Evolutionary conservation across 1,140 invertebrate genomes (phyloP).

Genomic region (Ridgeia piscesae): DNA sequence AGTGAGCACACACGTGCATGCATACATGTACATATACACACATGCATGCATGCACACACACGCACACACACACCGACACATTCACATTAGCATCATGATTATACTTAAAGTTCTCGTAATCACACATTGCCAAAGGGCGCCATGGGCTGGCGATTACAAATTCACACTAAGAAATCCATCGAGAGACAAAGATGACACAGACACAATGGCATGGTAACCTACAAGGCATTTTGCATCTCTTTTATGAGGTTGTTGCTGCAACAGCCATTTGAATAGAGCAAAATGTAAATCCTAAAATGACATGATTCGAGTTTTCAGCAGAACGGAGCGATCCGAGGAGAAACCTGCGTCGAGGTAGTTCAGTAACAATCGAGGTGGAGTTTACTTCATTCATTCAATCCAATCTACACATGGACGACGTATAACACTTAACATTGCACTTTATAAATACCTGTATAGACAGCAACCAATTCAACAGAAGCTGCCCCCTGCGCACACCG

Average conservation of each 20-base stretch:
- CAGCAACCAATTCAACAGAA: neutral
- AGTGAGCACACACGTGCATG: neutral
- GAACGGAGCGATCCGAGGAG: neutral
- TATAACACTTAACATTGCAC: conserved; percentile 6
- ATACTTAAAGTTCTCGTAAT: neutral
- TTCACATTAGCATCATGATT: neutral
- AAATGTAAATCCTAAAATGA: neutral
- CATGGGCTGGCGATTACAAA: neutral
- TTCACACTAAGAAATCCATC: neutral
- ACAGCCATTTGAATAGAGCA: neutral
- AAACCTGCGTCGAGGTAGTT: neutral
- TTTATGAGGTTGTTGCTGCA: neutral
- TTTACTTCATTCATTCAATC: conserved; percentile 1
- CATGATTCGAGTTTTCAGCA: neutral
- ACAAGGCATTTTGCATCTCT: neutral
- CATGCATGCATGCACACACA: neutral
- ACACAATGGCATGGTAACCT: neutral
- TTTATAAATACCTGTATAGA: conserved; percentile 1
- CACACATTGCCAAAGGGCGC: neutral
- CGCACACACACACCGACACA: neutral
- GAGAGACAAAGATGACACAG: neutral
- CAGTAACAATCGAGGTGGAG: neutral
- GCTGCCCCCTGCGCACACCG: neutral
- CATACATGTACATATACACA: neutral
- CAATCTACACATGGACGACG: neutral